Conservation (phyloP, 2,888 invertebrate genomes). For the Brachycybe producta region DNA sequence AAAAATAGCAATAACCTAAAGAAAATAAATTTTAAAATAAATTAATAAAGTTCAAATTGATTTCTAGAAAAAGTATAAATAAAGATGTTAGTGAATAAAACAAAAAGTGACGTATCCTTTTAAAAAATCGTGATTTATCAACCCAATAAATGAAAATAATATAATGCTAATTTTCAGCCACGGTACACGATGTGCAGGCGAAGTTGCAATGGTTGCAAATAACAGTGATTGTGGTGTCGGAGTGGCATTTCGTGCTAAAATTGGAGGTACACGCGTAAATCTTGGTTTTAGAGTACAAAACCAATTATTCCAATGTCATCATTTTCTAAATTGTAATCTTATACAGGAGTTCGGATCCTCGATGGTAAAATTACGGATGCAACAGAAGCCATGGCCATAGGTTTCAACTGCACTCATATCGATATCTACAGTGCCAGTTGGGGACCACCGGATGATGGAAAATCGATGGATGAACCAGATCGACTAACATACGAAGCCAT, state of each 20-base stretch:
- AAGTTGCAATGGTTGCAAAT: conserved; percentile 76
- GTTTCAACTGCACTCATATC: conserved; percentile 57
- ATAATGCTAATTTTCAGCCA: conserved; percentile 44
- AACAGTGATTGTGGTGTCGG: conserved; percentile 84
- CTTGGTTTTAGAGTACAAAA: background rate
- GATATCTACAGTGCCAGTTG: conserved; percentile 87
- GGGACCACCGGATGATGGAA: conserved; percentile 86
- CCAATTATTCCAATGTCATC: background rate
- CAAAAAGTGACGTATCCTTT: no score
- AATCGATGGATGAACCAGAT: conserved; percentile 78
- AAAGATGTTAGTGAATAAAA: no score
- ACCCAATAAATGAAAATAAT: background rate
- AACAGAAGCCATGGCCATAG: conserved; percentile 71
- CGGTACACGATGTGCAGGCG: conserved; percentile 83
- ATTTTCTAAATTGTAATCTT: no score
- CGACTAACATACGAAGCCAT: conserved; percentile 61
- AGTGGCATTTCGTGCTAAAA: conserved; percentile 66
- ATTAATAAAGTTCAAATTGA: no score
- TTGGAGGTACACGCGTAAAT: conserved; percentile 49
- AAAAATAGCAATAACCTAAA: no score
- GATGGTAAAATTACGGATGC: conserved; percentile 77
- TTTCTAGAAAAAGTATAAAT: no score
- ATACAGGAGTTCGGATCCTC: conserved; percentile 62
- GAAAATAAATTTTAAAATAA: no score
- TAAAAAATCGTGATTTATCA: no score